Conservation (phyloP, 2,888 invertebrate species). For the Argynnis bischoffii region DNA sequence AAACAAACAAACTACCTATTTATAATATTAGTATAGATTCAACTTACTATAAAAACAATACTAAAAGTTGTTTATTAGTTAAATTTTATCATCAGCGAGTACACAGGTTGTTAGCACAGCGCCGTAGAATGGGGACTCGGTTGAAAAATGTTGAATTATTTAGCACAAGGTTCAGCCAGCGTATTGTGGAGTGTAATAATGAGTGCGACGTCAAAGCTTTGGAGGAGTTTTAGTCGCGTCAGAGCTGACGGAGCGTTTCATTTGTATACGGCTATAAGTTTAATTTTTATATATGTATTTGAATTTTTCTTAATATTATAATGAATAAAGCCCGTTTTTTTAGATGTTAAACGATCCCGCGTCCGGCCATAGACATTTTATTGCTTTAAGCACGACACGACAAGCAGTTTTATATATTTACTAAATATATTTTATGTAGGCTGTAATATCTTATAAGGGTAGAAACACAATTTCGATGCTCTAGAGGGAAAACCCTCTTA, state of each 20-base stretch:
- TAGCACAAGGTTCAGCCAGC: conserved; percentile 32
- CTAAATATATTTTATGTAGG: conserved; percentile 6
- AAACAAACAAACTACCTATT: too few species aligned
- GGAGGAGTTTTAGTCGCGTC: conserved; percentile 23
- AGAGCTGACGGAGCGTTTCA: conserved; percentile 18
- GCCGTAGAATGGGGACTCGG: conserved; percentile 22
- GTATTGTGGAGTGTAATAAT: conserved; percentile 35
- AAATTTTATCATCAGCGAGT: conserved; percentile 6
- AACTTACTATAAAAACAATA: not conserved
- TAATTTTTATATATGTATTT: not conserved
- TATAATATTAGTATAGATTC: too few species aligned
- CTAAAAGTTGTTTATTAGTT: conserved; percentile 7
- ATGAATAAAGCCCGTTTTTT: too few species aligned
- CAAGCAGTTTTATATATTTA: not conserved
- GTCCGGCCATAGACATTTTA: not conserved
- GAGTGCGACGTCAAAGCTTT: conserved; percentile 36
- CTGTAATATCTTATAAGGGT: conserved; percentile 24
- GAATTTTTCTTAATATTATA: conserved; percentile 1
- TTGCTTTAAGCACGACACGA: not conserved
- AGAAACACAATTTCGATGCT: conserved; percentile 24
- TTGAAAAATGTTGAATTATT: conserved; percentile 37
- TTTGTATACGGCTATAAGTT: conserved; percentile 18
- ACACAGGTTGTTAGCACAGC: conserved; percentile 30
- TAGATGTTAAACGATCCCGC: too few species aligned
- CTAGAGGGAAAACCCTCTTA: conserved; percentile 26